phyloP scores from a whole-genome alignment of 2,113 vertebrate species.

The Phodopus roborovskii region DNA sequence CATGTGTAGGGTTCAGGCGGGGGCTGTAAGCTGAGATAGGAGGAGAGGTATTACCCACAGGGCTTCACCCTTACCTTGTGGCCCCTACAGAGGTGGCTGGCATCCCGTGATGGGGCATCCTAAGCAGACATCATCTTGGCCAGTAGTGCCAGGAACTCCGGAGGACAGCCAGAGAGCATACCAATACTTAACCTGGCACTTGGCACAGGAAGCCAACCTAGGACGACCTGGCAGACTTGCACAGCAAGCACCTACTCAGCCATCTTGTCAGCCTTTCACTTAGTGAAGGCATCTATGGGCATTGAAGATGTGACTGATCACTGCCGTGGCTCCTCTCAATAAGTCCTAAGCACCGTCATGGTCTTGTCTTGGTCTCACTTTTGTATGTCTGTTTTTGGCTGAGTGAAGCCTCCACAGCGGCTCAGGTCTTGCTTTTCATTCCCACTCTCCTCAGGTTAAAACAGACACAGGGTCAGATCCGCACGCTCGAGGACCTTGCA shows the following conservation, averaged over 20 bases:
- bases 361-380: not conserved
- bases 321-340: not conserved
- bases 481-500: not conserved
- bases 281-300: not conserved
- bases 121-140: not conserved
- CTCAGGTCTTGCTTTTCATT: not conserved
- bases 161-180: not conserved
- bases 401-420: not conserved
- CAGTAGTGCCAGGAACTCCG: not conserved
- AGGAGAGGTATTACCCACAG: accelerated
- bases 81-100: not conserved
- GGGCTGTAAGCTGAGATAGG: not conserved
- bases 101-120: not conserved
- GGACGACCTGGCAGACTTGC: not conserved
- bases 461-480: not conserved
- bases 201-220: not conserved
- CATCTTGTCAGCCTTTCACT: not conserved
- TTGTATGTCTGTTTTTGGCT: not conserved
- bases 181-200: not conserved
- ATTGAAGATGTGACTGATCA: not conserved
- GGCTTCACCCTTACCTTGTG: no score
- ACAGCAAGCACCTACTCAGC: not conserved
- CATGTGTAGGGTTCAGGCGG: not conserved
- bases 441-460: not conserved
- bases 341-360: not conserved